A percentile compares a stretch with the other conserved stretches of the same genome.
phyloP scores from a whole-genome alignment of 2,797 vertebrate genomes.

The Rhyacichthys aspro region DNA sequence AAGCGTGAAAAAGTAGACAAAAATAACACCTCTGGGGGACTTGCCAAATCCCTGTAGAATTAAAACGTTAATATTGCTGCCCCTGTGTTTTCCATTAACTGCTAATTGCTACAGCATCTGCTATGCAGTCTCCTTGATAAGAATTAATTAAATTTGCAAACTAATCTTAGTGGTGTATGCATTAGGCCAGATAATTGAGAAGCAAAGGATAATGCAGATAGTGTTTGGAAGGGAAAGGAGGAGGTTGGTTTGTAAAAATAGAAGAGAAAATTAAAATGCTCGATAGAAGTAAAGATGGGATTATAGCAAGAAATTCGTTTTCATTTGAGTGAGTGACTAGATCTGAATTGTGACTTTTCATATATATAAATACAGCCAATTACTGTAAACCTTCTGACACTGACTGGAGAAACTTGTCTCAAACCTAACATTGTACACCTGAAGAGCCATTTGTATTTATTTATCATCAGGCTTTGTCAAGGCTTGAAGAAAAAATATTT shows the following conservation, averaged over 20 bases:
- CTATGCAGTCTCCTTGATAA: slow-evolving; percentile 83
- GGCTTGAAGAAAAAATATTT: too few relatives aligned
- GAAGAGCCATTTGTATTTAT: slow-evolving; percentile 31
- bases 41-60: slow-evolving; percentile 75
- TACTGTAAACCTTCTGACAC: too few relatives aligned
- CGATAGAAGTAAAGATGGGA: slow-evolving; percentile 59
- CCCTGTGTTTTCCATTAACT: slow-evolving; percentile 83
- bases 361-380: too few relatives aligned
- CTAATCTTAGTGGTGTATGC: slow-evolving; percentile 80
- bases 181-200: slow-evolving; percentile 78
- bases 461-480: slow-evolving; percentile 7
- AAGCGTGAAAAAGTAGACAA: slow-evolving; percentile 67
- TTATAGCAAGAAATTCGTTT: slow-evolving; percentile 43
- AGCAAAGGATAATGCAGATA: slow-evolving; percentile 72
- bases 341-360: slow-evolving; percentile 34
- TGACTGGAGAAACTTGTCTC: too few relatives aligned
- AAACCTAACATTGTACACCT: slow-evolving; percentile 24
- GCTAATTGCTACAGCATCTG: slow-evolving; percentile 84
- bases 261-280: slow-evolving; percentile 51
- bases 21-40: slow-evolving; percentile 69
- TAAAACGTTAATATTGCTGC: slow-evolving; percentile 80
- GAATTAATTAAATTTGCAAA: slow-evolving; percentile 86
- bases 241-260: slow-evolving; percentile 14
- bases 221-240: slow-evolving; percentile 49
- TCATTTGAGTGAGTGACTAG: slow-evolving; percentile 34